Evolutionary conservation across 1,140 invertebrate genomes (phyloP).

Genomic region (Zaprionus nigranus): DNA sequence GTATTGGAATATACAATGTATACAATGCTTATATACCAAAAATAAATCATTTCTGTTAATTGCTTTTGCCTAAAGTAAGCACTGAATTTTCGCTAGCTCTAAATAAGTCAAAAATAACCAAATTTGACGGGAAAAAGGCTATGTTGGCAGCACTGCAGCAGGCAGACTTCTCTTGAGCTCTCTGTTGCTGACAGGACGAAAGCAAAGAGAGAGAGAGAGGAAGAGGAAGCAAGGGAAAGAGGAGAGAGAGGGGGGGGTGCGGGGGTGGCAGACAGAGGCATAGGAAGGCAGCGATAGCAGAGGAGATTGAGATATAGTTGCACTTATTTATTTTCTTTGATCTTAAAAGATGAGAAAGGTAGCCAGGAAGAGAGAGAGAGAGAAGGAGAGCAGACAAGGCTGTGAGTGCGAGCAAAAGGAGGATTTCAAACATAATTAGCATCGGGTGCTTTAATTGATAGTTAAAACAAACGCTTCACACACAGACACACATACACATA

Average conservation of each 20-base stretch:
- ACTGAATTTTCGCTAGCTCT: neutral
- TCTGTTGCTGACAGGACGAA: slow-evolving; percentile 23
- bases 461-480: slow-evolving; percentile 62
- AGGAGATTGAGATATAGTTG: too few species aligned
- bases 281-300: too few species aligned
- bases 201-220: neutral
- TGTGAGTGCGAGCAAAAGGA: slow-evolving; percentile 3
- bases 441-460: slow-evolving; percentile 76
- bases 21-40: too few species aligned
- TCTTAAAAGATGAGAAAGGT: too few species aligned
- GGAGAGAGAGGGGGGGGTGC: slow-evolving; percentile 22
- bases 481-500: slow-evolving; percentile 13
- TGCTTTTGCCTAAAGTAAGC: too few species aligned
- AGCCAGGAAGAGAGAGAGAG: neutral
- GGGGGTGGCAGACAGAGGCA: too few species aligned
- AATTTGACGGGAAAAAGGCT: neutral
- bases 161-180: slow-evolving; percentile 22
- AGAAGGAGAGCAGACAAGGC: neutral
- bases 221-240: too few species aligned
- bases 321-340: too few species aligned
- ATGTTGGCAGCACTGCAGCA: neutral
- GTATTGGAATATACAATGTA: too few species aligned
- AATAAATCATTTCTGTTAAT: too few species aligned
- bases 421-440: slow-evolving; percentile 71
- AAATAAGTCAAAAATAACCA: neutral